Conservation (phyloP, 2,888 invertebrate genomes). For the Cryptocephalus moraei region DNA sequence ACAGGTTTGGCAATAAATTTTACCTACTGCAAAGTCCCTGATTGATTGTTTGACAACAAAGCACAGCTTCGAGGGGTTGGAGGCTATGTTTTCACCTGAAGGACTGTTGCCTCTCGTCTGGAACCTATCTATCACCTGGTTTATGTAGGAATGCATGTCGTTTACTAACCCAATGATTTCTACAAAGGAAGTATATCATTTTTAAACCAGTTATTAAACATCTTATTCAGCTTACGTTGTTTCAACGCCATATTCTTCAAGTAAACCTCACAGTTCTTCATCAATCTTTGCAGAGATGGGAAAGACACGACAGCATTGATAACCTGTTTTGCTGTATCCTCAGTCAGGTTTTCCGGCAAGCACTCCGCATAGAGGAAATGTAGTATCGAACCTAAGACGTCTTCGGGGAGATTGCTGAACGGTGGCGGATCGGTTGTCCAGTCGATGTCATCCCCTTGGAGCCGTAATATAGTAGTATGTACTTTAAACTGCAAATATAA, state of each 20-base stretch:
- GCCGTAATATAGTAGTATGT: conserved; percentile 47
- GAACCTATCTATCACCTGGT: conserved; percentile 50
- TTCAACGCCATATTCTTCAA: conserved; percentile 51
- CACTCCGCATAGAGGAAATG: conserved; percentile 57
- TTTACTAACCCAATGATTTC: conserved; percentile 53
- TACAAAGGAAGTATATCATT: conserved; percentile 29
- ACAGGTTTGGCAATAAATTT: conserved; percentile 8
- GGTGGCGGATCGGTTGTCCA: conserved; percentile 46
- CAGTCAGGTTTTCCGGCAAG: conserved; percentile 47
- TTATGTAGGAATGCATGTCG: conserved; percentile 53
- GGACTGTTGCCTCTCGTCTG: conserved; percentile 33
- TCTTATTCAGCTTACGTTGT: conserved; percentile 48
- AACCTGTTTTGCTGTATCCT: conserved; percentile 47
- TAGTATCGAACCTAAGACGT: conserved; percentile 49
- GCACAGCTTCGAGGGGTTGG: conserved; percentile 50
- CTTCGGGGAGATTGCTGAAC: conserved; percentile 47
- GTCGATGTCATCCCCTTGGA: conserved; percentile 47
- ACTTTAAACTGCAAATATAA: conserved; percentile 37
- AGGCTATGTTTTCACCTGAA: conserved; percentile 32
- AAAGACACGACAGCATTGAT: conserved; percentile 43
- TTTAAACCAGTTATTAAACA: too few relatives aligned
- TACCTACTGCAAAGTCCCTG: conserved; percentile 51
- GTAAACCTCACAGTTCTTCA: conserved; percentile 49
- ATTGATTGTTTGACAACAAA: conserved; percentile 52
- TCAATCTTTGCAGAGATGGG: conserved; percentile 45